Base-by-base conservation (phyloP, 2,888 invertebrate genomes). In the Acrocyrtus sp. region DNA sequence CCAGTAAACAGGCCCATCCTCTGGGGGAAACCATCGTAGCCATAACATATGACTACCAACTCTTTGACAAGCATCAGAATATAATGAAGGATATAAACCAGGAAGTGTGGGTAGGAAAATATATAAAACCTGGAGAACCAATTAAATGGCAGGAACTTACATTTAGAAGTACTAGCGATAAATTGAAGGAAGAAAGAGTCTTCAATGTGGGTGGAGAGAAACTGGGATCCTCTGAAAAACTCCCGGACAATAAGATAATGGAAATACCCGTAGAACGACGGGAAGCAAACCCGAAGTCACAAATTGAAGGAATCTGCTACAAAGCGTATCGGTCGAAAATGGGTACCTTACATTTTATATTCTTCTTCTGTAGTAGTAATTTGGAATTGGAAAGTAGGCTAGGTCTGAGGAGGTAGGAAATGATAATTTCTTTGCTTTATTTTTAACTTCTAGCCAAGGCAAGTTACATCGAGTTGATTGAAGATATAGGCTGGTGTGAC, bases 31-130 rank as follows among this genome's bases (percentile, higher is more conserved):
- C 66, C 4, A 67, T 77, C 10, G 68, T 79, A 1, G 79, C 63
- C 19, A 66, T 76, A 1, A 77, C 76, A 0, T 76, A 79, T 41
- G 60, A 66, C 22, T 76, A 75, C 43, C 50, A 60, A 60, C 43
- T 43, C 8, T 66, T 22, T 21, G 45, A 56, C 3, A 19, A 17
- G 24, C 1, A 50, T 39, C 47, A 17, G 4, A 26, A 29, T 12
- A 6, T 12, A 10, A 26, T 19, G 15, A 29, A 1, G 12, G 39
- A 70, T 6, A 51, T 56, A 2, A 27, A 21, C 1, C 47, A 76
- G 39, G 65, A 75, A 56, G 34, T 78, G 0, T 76, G 54, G 41
- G 50, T 74, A 12, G 78, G 76, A 22, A 53, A 51, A 15, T 48
- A 67, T 10, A 8, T 8, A 1, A 24, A 43, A 1, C 12, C 43